Conservation (phyloP, 2,888 invertebrate species). For the Abrostola tripartita region DNA sequence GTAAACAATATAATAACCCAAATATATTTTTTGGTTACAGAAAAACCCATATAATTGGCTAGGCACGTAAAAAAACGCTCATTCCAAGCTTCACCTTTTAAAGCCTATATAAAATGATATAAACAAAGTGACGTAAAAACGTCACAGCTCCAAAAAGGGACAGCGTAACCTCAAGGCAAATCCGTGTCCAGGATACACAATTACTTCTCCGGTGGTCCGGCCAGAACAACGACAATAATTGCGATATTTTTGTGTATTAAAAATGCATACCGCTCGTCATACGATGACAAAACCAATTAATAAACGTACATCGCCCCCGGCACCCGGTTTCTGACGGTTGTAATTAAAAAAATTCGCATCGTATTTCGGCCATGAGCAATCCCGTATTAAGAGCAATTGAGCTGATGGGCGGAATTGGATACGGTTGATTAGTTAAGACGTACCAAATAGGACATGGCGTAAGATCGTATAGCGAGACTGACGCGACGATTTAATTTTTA, state of each 20-base stretch:
- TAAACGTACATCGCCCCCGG: constrained; percentile 60
- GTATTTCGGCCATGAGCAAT: constrained; percentile 78
- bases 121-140: constrained; percentile 39
- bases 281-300: constrained; percentile 63
- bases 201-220: constrained; percentile 39
- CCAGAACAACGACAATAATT: constrained; percentile 33
- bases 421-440: constrained; percentile 84
- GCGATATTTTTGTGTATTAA: constrained; percentile 51
- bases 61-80: neutral
- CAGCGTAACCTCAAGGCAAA: constrained; percentile 18
- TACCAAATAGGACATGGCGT: constrained; percentile 74
- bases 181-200: constrained; percentile 35
- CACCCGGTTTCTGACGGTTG: constrained; percentile 55
- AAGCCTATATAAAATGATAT: constrained; percentile 12
- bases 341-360: constrained; percentile 82
- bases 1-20: neutral
- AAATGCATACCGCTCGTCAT: constrained; percentile 44
- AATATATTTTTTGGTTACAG: neutral
- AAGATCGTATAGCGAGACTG: constrained; percentile 55
- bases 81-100: constrained; percentile 11
- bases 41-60: neutral
- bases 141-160: constrained; percentile 28
- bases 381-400: constrained; percentile 84
- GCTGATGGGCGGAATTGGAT: constrained; percentile 85
- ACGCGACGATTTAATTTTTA: constrained; percentile 34